Base-by-base conservation (phyloP, 2,797 vertebrate genomes). In the Gymnocypris eckloni region DNA sequence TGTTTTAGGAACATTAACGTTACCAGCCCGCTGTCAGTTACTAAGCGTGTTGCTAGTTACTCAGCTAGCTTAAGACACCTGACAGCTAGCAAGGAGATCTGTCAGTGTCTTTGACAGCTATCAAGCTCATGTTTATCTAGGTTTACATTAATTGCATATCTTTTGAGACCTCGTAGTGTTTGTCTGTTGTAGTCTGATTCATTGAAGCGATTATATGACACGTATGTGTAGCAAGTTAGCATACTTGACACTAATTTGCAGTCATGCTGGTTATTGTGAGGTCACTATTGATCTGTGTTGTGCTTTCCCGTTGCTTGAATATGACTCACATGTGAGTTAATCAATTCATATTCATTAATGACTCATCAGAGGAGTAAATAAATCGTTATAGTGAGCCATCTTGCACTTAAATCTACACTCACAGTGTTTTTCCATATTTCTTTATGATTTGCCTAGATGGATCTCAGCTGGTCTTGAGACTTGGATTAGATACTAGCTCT, bases 11-110 rank as follows among this genome's bases (percentile, higher is more conserved):
- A 82, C 67, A 64, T 43, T 52, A 54, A 82, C 67, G 54, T 43
- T 52, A 54, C 72, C 45, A 78, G 33, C 81, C 33, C 48, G 72
- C 28, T 66, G 37, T 64, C 50, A 67, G 70, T 45, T 86, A 75
- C 73, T 87, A 83, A 78, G 81, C 50, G 22, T 39, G 41, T 64
- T 90, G 69, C 77, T 84, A 92, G 78, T 77, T 41, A 33, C 39
- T 56, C 4, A 84, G 77, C 20, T 82, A 79, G 75, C 86, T 71
- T 70, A 16, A 25, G 20, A 56, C 66, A 73, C 52, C 25, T 86
- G 66, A 78, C 86, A 85, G 83, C 43, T 50, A 66, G 25, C 18
- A 48, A 67, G 28, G 11, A 54, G 13, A 43, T 50, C 52, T 87
- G 64, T 75, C 43, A 78, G 3, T 43, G 61, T 20, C 33, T 77